Evolutionary conservation across 2,113 vertebrate species (phyloP), one percentile per base, ranked within the genome.

Genomic region (Corydoras sp.): DNA sequence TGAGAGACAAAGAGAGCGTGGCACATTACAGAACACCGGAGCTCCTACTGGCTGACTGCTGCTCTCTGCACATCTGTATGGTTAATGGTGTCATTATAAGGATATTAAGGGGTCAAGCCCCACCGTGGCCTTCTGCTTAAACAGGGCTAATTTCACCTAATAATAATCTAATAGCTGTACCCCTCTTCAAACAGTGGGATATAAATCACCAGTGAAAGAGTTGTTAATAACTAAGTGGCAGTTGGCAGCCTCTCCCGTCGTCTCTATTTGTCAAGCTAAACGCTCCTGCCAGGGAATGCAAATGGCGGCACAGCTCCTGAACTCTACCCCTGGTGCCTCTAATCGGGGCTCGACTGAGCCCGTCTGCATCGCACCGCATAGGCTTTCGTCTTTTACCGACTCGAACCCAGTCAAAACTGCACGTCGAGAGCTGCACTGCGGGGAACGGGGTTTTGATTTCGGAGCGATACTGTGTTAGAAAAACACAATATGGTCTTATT

Each of bases 21-120:
- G 63, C 29, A 29, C 30, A 48, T 56, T 43, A 54, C 54, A 24
- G 24, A 11, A 58, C 63, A 60, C 75, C 74, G 74, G 65, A 72
- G 73, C 66, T 60, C 79, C 79, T 79, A 72, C 75, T 61, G 79
- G 84, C 78, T 83, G 76, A 80, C 68, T 82, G 83, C 73, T 88
- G 87, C 81, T 85, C 86, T 88, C 92, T 92, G 87, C 88, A 91
- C 90, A 90, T 91, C 81, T 88, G 88, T 88, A 90, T 96, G 89
- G 89, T 96, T 96, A 98, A 99, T 96, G 91, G 89, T 90, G 58
- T 97, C 94, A 96, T 99, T 98, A 98, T 89, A 96, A 96, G 92
- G 85, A 94, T 94, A 98, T 99, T 99, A 99, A 93, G 91, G 87
- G 96, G 96, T 98, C 97, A 95, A 84, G 87, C 91, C 82, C 84